These are phyloP conservation scores for Machimus atricapillus DNA, from an alignment of 2,888 invertebrate genomes.

Conservation along the genomic window DNA sequence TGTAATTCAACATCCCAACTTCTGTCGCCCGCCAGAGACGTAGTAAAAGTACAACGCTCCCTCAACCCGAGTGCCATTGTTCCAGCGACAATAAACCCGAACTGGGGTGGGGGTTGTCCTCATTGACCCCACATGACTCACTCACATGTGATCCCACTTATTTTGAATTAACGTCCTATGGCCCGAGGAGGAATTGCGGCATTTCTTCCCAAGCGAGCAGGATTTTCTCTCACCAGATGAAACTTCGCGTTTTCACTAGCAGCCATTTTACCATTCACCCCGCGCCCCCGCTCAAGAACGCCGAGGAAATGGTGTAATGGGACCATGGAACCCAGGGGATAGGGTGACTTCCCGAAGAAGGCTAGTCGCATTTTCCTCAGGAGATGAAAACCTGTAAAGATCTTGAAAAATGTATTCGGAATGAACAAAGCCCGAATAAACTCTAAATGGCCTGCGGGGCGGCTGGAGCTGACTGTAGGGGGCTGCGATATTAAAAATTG, in stretches of 20 bases:
- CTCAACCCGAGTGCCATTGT: not conserved
- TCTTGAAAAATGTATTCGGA: not conserved
- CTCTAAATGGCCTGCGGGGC: not conserved
- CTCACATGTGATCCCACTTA: not conserved
- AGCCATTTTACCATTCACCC: not conserved
- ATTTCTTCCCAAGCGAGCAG: not conserved
- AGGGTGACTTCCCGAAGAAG: not conserved
- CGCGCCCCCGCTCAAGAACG: not conserved
- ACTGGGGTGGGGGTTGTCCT: not conserved
- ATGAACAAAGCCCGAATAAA: not conserved
- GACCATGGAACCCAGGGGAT: not conserved
- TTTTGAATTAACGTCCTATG: not conserved
- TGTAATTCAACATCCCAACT: not conserved
- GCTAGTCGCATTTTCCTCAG: not conserved
- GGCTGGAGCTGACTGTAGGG: not conserved
- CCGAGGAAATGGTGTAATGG: not conserved
- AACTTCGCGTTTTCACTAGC: not conserved
- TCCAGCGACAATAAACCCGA: not conserved
- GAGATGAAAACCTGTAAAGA: not conserved
- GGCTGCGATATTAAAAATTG: not conserved
- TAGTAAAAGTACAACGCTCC: not conserved
- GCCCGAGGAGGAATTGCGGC: not conserved
- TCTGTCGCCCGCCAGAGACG: not conserved
- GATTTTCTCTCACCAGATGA: not conserved
- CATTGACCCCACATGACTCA: not conserved